Percentiles rank a stretch among this genome's conserved stretches.
Conservation (phyloP, 2,797 vertebrate genomes). For the Sphaeramia orbicularis region DNA sequence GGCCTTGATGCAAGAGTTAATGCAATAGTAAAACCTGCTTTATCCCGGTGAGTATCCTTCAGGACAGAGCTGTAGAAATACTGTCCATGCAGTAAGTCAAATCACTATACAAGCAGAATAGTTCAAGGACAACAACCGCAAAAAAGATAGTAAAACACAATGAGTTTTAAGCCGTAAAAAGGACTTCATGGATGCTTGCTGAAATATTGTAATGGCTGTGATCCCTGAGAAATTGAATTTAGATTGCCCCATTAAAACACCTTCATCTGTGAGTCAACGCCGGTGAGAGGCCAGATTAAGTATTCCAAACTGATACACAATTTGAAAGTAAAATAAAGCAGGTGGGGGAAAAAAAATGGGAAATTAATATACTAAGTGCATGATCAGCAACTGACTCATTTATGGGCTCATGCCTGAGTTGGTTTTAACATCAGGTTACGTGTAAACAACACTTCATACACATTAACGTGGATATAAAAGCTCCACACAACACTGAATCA, state of each 20-base stretch:
- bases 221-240: constrained; percentile 67
- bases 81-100: constrained; percentile 12
- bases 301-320: constrained; percentile 46
- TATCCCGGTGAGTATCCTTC: not conserved
- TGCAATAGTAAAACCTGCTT: not conserved
- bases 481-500: not conserved
- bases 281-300: constrained; percentile 50
- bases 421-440: constrained; percentile 32
- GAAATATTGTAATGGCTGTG: constrained; percentile 34
- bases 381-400: constrained; percentile 51
- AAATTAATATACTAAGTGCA: constrained; percentile 50
- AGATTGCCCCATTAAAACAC: constrained; percentile 75
- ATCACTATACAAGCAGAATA: constrained; percentile 3
- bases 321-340: constrained; percentile 71
- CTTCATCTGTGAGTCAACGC: constrained; percentile 43
- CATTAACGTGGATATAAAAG: constrained; percentile 10
- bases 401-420: constrained; percentile 3
- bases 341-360: constrained; percentile 29
- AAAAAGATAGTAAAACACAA: constrained; percentile 42
- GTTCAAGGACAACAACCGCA: constrained; percentile 38
- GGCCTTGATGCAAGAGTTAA: constrained; percentile 1
- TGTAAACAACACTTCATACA: constrained; percentile 38
- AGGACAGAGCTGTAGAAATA: not conserved
- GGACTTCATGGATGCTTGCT: constrained; percentile 33
- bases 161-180: constrained; percentile 41